Conservation (phyloP, 2,797 vertebrate genomes). For the Lacerta bilineata region DNA sequence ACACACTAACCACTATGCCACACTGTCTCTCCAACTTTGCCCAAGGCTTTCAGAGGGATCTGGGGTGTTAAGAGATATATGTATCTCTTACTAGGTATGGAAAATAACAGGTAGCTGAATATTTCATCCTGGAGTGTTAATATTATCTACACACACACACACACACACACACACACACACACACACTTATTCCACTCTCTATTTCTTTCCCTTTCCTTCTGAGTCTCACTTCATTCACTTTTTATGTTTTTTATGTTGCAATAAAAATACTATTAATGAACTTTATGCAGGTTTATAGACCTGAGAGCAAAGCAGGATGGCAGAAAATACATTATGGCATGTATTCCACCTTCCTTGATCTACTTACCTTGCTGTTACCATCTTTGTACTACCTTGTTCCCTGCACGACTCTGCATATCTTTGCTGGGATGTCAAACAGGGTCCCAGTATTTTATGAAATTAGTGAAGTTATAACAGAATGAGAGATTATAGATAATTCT, state of each 20-base stretch:
- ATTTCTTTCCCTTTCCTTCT: background rate
- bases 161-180: no score
- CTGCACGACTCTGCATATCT: background rate
- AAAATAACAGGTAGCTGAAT: no score
- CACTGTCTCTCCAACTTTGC: no score
- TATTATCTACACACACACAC: no score
- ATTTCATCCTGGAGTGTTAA: no score
- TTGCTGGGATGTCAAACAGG: background rate
- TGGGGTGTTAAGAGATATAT: no score
- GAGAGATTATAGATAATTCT: no score
- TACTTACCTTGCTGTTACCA: background rate
- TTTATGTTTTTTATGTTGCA: constrained; percentile 9
- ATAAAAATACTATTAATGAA: constrained; percentile 24
- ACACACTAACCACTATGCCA: no score
- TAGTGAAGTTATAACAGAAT: background rate
- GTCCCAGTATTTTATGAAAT: background rate
- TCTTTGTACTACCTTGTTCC: constrained; percentile 21
- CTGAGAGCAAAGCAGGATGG: constrained; percentile 11
- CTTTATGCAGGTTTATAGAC: constrained; percentile 25
- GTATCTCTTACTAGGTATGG: no score
- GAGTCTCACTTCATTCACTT: background rate
- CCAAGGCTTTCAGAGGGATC: no score
- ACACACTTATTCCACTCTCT: background rate
- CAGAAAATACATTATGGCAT: constrained; percentile 12
- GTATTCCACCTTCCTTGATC: background rate